Evolutionary conservation across 1,140 invertebrate genomes (phyloP).

Genomic region (Leptopilina boulardi): DNA sequence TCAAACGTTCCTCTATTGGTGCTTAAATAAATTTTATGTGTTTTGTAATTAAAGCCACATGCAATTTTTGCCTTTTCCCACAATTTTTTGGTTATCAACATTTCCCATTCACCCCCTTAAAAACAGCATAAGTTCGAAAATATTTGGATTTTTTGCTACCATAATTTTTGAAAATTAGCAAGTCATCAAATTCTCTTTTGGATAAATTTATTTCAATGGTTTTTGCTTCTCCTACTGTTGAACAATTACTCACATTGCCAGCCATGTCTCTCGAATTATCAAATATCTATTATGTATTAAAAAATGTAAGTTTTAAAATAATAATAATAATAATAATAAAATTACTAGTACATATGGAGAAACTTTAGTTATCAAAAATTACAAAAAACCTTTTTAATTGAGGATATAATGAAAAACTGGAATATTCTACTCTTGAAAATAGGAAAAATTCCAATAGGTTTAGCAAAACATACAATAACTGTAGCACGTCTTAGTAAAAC

Average conservation of each 20-base stretch:
- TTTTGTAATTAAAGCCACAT: constrained; percentile 1
- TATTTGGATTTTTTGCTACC: neutral
- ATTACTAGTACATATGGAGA: too few species aligned
- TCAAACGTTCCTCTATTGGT: neutral
- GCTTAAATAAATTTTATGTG: neutral
- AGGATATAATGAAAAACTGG: too few species aligned
- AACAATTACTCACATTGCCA: neutral
- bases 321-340: too few species aligned
- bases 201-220: neutral
- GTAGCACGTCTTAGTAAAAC: too few species aligned
- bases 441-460: too few species aligned
- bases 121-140: neutral
- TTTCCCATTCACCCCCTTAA: neutral
- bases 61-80: neutral
- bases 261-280: neutral
- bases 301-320: too few species aligned
- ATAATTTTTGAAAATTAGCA: neutral
- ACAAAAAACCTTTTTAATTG: too few species aligned
- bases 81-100: neutral
- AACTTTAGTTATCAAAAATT: too few species aligned
- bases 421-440: too few species aligned
- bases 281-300: too few species aligned
- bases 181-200: neutral
- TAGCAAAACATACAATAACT: too few species aligned
- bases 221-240: neutral